Evolutionary conservation across 2,113 vertebrate genomes (phyloP).

Genomic region (Picathartes gymnocephalus): DNA sequence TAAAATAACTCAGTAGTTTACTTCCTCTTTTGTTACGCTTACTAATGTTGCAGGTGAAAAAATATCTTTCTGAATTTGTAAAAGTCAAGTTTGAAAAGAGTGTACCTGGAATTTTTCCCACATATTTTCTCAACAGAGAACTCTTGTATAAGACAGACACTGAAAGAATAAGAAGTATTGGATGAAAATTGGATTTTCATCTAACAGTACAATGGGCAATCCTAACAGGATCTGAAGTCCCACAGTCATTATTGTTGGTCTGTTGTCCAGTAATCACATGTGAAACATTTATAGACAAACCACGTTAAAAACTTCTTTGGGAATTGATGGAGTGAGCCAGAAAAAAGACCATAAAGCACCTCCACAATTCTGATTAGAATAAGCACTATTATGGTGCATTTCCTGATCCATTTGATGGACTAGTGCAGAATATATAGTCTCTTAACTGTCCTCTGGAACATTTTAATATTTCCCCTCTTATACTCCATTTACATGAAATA

Average conservation of each 20-base stretch:
- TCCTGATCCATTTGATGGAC: neutral
- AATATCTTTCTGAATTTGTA: neutral
- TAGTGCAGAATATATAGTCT: neutral
- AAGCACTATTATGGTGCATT: neutral
- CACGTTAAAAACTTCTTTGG: neutral
- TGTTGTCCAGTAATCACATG: neutral
- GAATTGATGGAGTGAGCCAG: neutral
- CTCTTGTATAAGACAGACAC: neutral
- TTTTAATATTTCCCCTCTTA: neutral
- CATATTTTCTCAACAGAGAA: neutral
- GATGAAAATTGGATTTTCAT: neutral
- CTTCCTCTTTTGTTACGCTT: neutral
- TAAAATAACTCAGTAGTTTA: neutral
- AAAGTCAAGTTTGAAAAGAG: neutral
- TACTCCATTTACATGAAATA: neutral
- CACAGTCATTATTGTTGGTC: neutral
- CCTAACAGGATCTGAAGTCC: neutral
- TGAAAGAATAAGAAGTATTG: neutral
- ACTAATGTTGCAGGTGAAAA: neutral
- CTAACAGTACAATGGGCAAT: neutral
- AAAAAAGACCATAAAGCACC: neutral
- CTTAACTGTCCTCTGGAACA: neutral
- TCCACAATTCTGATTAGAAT: neutral
- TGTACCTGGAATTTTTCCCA: neutral
- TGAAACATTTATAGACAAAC: neutral